Evolutionary conservation across 2,888 invertebrate genomes (phyloP).

Genomic region (Tanypteryx hageni): DNA sequence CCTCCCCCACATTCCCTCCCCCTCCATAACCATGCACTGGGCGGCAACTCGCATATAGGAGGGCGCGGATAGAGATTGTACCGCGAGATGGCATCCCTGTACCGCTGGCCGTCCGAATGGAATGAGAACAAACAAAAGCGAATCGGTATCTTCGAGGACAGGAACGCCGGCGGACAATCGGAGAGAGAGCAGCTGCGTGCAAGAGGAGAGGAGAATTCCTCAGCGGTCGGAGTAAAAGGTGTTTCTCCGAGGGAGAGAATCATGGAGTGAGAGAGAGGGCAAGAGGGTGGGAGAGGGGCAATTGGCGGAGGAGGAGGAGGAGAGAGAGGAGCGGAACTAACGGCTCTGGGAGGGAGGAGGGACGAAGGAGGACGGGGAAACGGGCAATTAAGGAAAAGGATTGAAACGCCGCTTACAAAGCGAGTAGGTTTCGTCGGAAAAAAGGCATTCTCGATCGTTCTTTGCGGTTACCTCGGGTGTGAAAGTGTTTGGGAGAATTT

Average conservation of each 20-base stretch:
- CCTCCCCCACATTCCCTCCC: background rate
- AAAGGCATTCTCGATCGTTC: no score
- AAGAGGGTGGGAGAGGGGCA: background rate
- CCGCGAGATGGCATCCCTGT: constrained; percentile 5
- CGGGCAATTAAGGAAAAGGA: no score
- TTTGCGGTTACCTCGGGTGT: no score
- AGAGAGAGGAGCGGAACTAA: background rate
- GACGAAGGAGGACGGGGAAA: background rate
- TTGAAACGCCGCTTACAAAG: no score
- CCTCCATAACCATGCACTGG: background rate
- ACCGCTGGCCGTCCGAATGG: background rate
- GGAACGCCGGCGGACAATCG: background rate
- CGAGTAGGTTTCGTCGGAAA: no score
- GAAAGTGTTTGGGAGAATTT: no score
- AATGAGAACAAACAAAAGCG: background rate
- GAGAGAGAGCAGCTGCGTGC: background rate
- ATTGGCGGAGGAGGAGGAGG: background rate
- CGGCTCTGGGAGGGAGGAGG: background rate
- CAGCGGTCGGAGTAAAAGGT: constrained; percentile 10
- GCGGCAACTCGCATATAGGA: background rate
- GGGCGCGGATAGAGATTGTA: background rate
- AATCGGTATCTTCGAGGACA: background rate
- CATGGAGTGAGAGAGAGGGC: background rate
- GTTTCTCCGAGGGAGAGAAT: background rate
- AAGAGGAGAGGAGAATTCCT: background rate